These are phyloP conservation scores for Epiblema foenella DNA, from an alignment of 2,888 invertebrate genomes.

Conservation along the genomic window DNA sequence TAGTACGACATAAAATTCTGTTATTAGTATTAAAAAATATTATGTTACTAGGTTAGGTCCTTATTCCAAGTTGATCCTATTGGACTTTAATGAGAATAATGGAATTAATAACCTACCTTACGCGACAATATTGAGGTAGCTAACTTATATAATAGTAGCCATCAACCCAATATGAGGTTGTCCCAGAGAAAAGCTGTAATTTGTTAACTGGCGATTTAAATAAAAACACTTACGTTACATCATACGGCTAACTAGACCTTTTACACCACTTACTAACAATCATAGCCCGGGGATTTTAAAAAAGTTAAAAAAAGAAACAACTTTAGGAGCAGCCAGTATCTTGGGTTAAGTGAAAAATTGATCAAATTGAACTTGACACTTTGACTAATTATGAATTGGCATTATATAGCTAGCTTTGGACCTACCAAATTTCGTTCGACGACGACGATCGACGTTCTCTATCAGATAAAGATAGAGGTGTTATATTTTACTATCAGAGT, in stretches of 20 bases:
- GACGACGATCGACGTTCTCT: too few species aligned
- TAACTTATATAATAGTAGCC: slow-evolving; percentile 53
- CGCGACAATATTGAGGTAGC: slow-evolving; percentile 49
- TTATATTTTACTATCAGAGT: too few species aligned
- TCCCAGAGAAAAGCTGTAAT: slow-evolving; percentile 61
- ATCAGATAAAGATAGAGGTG: too few species aligned
- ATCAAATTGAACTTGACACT: too few species aligned
- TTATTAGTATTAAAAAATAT: too few species aligned
- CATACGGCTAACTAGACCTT: slow-evolving; percentile 49
- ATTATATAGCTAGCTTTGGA: too few species aligned
- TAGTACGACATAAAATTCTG: too few species aligned
- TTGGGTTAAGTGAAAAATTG: neutral
- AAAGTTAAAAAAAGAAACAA: neutral
- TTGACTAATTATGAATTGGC: too few species aligned
- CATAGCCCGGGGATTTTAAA: neutral
- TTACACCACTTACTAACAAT: slow-evolving; percentile 23
- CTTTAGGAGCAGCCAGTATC: neutral
- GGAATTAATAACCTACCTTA: too few species aligned
- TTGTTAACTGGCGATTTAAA: slow-evolving; percentile 66
- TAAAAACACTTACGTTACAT: slow-evolving; percentile 62
- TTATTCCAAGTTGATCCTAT: neutral
- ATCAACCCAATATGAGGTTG: slow-evolving; percentile 53
- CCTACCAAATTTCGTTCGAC: too few species aligned
- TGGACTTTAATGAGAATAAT: neutral
- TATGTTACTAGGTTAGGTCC: too few species aligned